Conservation (phyloP, 2,888 invertebrate genomes). For the Drosophila kokeensis region DNA sequence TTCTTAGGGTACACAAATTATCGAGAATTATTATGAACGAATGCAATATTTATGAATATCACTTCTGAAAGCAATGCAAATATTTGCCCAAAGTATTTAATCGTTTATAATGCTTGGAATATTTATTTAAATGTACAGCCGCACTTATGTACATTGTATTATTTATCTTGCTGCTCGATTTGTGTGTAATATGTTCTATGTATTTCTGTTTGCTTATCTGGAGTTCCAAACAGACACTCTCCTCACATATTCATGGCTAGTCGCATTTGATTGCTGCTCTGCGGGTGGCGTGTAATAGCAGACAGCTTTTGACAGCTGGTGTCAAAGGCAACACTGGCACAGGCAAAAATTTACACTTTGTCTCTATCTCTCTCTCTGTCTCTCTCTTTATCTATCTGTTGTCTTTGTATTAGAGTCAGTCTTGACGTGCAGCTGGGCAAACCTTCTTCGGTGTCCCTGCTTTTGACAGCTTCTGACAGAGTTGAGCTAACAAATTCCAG, state of each 20-base stretch:
- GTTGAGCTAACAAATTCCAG: conserved; percentile 16
- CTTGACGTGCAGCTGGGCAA: conserved; percentile 46
- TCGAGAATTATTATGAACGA: neutral
- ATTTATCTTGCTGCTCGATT: neutral
- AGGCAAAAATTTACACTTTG: conserved; percentile 2
- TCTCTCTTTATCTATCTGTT: conserved; percentile 3
- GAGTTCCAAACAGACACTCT: neutral
- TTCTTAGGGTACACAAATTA: neutral
- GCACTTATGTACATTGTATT: neutral
- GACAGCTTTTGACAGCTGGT: conserved; percentile 71
- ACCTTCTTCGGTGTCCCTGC: conserved; percentile 18
- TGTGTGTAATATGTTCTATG: neutral
- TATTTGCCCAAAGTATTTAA: conserved; percentile 37
- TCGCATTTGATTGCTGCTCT: conserved; percentile 16
- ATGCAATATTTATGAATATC: conserved; percentile 43
- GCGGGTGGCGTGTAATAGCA: conserved; percentile 52
- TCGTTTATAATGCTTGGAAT: conserved; percentile 23
- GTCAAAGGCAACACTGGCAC: conserved; percentile 60
- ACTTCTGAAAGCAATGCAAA: conserved; percentile 47
- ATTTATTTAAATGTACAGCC: conserved; percentile 17
- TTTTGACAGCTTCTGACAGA: conserved; percentile 53
- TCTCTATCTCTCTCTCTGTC: neutral
- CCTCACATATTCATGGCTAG: conserved; percentile 12
- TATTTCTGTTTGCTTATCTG: conserved; percentile 23
- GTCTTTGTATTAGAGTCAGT: conserved; percentile 41